phyloP scores from a whole-genome alignment of 2,888 invertebrate species.

The Dasysyrphus albostriatus region DNA sequence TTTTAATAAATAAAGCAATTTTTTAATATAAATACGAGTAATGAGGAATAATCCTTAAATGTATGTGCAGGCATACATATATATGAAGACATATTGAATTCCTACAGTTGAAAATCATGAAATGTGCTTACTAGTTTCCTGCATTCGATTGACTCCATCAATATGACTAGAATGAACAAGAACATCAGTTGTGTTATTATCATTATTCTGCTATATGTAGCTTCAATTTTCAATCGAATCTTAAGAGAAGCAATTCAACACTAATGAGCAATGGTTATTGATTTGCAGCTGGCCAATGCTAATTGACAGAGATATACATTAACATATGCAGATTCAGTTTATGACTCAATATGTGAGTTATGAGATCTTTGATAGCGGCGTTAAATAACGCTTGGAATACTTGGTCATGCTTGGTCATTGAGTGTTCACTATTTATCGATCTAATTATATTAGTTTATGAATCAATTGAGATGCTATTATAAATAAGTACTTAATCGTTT shows the following conservation, averaged over 20 bases:
- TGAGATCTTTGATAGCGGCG: constrained; percentile 64
- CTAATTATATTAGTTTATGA: background rate
- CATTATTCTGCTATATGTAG: constrained; percentile 24
- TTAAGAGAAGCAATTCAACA: constrained; percentile 49
- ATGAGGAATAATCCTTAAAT: too few species aligned
- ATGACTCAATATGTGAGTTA: constrained; percentile 23
- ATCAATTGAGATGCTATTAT: background rate
- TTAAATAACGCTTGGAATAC: background rate
- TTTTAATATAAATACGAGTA: background rate
- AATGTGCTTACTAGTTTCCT: constrained; percentile 26
- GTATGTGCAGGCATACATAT: background rate
- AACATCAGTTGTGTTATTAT: constrained; percentile 11
- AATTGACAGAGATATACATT: background rate
- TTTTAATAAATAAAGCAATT: too few species aligned
- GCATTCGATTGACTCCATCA: constrained; percentile 18
- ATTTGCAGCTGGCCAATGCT: constrained; percentile 6
- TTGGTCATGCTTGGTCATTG: background rate
- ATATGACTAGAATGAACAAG: constrained; percentile 22
- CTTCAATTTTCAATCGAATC: constrained; percentile 51
- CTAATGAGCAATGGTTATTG: constrained; percentile 7
- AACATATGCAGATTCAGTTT: constrained; percentile 44
- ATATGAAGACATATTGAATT: background rate
- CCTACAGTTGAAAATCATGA: background rate
- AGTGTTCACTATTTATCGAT: background rate
- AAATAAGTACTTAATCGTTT: background rate